phyloP scores from a whole-genome alignment of 2,888 invertebrate species.

The Dicranocentrus wangi region DNA sequence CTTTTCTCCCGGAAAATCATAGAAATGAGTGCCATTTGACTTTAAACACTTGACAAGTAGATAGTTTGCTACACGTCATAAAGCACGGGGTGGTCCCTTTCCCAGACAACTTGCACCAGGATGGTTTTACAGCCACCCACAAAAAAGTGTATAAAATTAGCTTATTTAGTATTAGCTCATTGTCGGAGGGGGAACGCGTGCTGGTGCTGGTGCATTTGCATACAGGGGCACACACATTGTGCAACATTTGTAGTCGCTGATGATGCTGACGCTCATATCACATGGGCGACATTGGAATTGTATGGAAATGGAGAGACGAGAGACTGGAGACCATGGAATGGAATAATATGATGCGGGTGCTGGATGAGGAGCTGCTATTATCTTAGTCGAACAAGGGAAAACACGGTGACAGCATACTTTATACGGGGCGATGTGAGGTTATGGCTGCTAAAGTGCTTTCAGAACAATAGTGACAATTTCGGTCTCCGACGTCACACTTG shows the following conservation, averaged over 20 bases:
- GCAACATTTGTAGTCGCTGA: no score
- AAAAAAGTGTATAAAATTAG: neutral
- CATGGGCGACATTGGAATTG: no score
- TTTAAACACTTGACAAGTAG: neutral
- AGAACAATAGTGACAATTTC: slow-evolving; percentile 33
- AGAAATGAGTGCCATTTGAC: slow-evolving; percentile 5
- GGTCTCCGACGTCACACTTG: neutral
- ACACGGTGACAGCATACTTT: slow-evolving; percentile 23
- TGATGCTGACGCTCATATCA: no score
- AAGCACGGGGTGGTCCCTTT: neutral
- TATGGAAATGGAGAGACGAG: neutral
- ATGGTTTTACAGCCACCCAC: neutral
- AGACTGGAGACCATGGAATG: neutral
- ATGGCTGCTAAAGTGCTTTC: slow-evolving; percentile 27
- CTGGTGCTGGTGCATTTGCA: neutral
- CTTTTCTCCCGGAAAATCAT: slow-evolving; percentile 13
- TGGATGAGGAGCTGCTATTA: neutral
- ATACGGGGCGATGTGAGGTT: slow-evolving; percentile 34
- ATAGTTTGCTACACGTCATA: neutral
- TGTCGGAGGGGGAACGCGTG: neutral
- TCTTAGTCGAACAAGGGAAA: neutral
- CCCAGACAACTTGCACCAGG: neutral
- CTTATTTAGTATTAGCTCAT: neutral
- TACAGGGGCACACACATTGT: neutral
- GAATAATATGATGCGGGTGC: slow-evolving; percentile 1